phyloP scores from a whole-genome alignment of 2,888 invertebrate species.

The Bedellia somnulentella region DNA sequence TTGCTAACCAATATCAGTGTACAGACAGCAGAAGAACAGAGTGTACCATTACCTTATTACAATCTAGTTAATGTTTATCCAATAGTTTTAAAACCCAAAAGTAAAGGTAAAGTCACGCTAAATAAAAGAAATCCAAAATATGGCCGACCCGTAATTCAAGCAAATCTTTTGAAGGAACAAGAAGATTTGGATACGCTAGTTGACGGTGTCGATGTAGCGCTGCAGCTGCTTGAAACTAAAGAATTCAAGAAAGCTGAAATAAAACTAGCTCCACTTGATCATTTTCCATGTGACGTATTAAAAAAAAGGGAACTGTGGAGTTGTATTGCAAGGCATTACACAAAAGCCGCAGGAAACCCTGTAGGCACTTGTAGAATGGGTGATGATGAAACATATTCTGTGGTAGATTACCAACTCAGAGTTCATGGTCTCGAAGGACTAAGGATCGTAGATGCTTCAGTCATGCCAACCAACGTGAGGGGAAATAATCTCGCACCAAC shows the following conservation, averaged over 20 bases:
- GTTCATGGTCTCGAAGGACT: conserved; percentile 47
- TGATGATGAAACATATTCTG: conserved; percentile 33
- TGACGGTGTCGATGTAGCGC: conserved; percentile 45
- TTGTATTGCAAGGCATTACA: conserved; percentile 49
- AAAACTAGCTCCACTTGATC: conserved; percentile 42
- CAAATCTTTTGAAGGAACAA: conserved; percentile 44
- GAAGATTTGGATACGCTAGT: conserved; percentile 45
- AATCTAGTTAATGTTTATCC: conserved; percentile 47
- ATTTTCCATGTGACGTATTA: conserved; percentile 45
- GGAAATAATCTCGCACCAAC: conserved; percentile 40
- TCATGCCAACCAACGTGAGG: conserved; percentile 48
- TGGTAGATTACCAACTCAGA: conserved; percentile 38
- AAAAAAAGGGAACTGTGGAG: conserved; percentile 51
- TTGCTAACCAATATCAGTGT: conserved; percentile 46
- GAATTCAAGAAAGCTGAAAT: conserved; percentile 45
- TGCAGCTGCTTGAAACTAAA: conserved; percentile 44
- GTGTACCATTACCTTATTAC: conserved; percentile 40
- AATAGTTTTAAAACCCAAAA: conserved; percentile 40
- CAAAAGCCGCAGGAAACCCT: conserved; percentile 45
- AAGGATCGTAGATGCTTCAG: conserved; percentile 44
- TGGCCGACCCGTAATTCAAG: conserved; percentile 46
- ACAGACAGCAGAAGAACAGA: conserved; percentile 36
- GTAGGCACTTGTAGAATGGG: conserved; percentile 54
- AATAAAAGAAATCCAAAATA: conserved; percentile 49
- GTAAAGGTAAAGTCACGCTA: conserved; percentile 39